Percentiles rank a stretch among this genome's conserved stretches.
phyloP scores from a whole-genome alignment of 2,888 invertebrate species.

The Ormyrus rosae region DNA sequence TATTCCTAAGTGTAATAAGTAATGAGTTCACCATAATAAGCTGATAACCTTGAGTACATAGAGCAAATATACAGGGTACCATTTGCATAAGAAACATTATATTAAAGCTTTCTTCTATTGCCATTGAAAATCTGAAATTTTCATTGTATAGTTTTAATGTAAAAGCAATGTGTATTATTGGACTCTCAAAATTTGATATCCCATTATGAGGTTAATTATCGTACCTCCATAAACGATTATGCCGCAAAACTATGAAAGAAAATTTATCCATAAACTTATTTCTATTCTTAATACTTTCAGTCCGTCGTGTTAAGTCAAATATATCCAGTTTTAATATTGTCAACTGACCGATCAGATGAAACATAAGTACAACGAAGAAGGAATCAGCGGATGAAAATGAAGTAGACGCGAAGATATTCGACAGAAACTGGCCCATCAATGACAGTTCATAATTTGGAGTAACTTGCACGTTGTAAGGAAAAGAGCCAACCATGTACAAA shows the following conservation, averaged over 20 bases:
- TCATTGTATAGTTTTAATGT: not conserved
- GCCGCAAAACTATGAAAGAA: slow-evolving; percentile 9
- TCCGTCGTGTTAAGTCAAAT: slow-evolving; percentile 22
- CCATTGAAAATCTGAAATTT: slow-evolving; percentile 51
- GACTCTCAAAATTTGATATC: not conserved
- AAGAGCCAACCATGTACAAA: slow-evolving; percentile 57
- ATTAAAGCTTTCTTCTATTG: slow-evolving; percentile 59
- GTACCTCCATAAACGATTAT: slow-evolving; percentile 50
- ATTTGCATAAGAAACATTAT: slow-evolving; percentile 60
- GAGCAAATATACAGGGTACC: slow-evolving; percentile 58
- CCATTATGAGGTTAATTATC: not conserved
- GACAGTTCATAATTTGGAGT: slow-evolving; percentile 62
- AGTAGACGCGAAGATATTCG: slow-evolving; percentile 60
- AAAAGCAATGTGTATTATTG: not conserved
- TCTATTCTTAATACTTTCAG: not conserved
- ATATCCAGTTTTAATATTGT: slow-evolving; percentile 48
- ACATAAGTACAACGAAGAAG: slow-evolving; percentile 61
- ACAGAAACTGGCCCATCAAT: slow-evolving; percentile 62
- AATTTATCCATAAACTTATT: slow-evolving; percentile 33
- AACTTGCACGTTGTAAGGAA: slow-evolving; percentile 63
- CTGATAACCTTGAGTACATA: slow-evolving; percentile 61
- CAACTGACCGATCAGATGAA: slow-evolving; percentile 67
- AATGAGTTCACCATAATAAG: slow-evolving; percentile 55
- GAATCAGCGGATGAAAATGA: slow-evolving; percentile 64
- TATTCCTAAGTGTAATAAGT: not conserved